phyloP scores from a whole-genome alignment of 2,113 vertebrate genomes.

The Hemiscyllium ocellatum region DNA sequence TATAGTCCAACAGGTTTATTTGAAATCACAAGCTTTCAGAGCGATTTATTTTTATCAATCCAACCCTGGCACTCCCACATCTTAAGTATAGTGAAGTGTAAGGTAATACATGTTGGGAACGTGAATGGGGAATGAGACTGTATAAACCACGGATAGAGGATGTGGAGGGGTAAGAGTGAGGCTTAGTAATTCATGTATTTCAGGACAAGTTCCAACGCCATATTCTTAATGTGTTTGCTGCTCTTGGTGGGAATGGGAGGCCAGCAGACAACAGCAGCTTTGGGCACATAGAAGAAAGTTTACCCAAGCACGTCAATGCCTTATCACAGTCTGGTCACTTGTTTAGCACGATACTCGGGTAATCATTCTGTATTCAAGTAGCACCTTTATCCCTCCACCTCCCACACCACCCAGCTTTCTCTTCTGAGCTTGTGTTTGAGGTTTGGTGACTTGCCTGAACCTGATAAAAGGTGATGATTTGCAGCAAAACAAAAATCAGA shows the following conservation, averaged over 20 bases:
- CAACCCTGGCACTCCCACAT: too few relatives aligned
- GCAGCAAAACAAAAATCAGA: neutral
- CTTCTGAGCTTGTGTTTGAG: neutral
- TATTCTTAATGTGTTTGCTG: neutral
- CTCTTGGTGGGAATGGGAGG: neutral
- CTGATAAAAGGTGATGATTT: neutral
- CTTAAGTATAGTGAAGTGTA: neutral
- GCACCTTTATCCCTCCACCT: too few relatives aligned
- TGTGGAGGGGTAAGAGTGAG: neutral
- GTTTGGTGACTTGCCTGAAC: neutral
- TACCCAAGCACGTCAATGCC: neutral
- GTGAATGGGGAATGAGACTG: neutral
- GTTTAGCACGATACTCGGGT: too few relatives aligned
- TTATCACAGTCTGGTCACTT: neutral
- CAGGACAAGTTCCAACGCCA: neutral
- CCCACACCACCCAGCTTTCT: neutral
- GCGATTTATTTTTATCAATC: too few relatives aligned
- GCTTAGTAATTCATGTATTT: neutral
- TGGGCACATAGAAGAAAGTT: neutral
- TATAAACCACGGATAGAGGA: neutral
- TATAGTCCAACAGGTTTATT: too few relatives aligned
- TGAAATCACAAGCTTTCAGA: too few relatives aligned
- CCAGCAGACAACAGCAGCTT: neutral
- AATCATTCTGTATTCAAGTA: too few relatives aligned
- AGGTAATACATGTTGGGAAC: neutral